Evolutionary conservation across 2,113 vertebrate species (phyloP), one percentile per base, ranked within the genome.

Genomic region (Cyphomyrus discorhynchus): DNA sequence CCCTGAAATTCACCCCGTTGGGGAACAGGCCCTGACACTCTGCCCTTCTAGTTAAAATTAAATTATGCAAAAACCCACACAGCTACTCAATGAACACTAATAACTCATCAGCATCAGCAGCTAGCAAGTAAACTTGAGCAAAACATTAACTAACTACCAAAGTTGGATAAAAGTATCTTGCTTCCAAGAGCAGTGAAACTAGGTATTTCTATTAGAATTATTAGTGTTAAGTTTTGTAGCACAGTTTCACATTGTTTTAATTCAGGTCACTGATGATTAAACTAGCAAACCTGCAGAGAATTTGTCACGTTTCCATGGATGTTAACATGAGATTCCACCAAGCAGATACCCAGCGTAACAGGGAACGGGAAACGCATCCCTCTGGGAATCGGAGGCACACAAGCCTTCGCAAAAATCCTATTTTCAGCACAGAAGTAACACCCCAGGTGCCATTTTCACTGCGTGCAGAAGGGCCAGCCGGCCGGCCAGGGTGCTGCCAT

Each of bases 1-100:
- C 74, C 74, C 35, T 80, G 74, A 39, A 35, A 80, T 80, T 80
- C 74, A 80, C 35, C 35, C 74, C 74, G 3, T 42, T 19, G 74
- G 74, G 31, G 74, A 80, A 80, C 19, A 35, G 13, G 35, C 35
- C 74, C 35, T 19, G 35, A 80, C 15, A 19, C 74, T 80, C 15
- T 42, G 74, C 74, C 74, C 74, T 80, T 80, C 35, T 80, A 80
- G 74, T 42, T 80, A 80, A 80, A 80, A 80, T 80, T 80, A 42
- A 80, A 80, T 80, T 80, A 42, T 80, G 35, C 35, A 42, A 15
- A 35, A 77, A 77, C 15, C 35, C 70, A 77, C 70, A 77, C 27
- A 77, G 15, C 70, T 39, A 77, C 31, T 17, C 4, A 77, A 11
- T 77, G 31, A 77, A 15, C 70, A 31, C 13, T 77, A 17, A 39